Conservation (phyloP, 2,797 vertebrate genomes). For the Liasis olivaceus region DNA sequence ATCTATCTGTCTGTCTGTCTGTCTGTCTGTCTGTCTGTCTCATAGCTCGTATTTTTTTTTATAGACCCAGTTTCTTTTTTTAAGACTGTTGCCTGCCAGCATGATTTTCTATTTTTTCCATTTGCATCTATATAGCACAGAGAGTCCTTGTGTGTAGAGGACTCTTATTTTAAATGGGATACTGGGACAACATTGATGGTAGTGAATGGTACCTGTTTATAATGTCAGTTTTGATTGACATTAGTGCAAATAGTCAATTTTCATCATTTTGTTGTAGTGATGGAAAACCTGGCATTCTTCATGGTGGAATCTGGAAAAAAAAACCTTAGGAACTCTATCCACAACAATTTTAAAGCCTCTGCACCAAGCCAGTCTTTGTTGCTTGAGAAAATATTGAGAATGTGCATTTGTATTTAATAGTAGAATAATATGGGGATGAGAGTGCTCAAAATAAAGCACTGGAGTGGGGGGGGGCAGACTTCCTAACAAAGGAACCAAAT, state of each 20-base stretch:
- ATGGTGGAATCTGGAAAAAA: background rate
- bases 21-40: background rate
- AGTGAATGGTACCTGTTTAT: background rate
- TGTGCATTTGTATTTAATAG: background rate
- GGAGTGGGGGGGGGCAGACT: background rate
- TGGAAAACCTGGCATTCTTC: background rate
- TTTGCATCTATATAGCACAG: background rate
- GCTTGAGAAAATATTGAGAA: background rate
- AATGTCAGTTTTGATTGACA: background rate
- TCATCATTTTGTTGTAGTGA: slow-evolving; percentile 1
- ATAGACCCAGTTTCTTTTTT: background rate
- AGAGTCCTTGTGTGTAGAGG: background rate
- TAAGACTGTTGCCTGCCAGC: background rate
- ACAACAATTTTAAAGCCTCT: background rate
- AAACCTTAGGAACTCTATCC: background rate
- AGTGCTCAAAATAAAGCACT: background rate
- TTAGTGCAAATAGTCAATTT: slow-evolving; percentile 3
- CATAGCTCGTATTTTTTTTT: background rate
- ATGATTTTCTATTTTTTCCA: background rate
- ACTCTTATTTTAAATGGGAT: background rate
- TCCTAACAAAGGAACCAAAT: background rate
- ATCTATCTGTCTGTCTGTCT: background rate
- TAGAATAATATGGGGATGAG: background rate
- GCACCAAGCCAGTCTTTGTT: background rate
- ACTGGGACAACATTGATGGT: background rate